phyloP scores from a whole-genome alignment of 2,888 invertebrate species.

The Xanthorhoe designata region DNA sequence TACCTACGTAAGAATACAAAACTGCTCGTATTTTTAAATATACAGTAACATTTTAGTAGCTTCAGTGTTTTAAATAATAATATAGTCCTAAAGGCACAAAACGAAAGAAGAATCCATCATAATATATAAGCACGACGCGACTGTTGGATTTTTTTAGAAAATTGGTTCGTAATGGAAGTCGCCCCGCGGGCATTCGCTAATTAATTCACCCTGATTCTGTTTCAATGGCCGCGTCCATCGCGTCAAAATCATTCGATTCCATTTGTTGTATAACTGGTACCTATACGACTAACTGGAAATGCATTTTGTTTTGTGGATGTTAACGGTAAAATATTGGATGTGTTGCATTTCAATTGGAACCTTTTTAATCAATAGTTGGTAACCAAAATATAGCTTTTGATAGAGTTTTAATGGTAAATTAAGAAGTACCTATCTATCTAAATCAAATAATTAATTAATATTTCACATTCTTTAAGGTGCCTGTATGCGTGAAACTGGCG shows the following conservation, averaged over 20 bases:
- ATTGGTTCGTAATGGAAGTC: slow-evolving; percentile 55
- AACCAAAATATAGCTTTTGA: too few species aligned
- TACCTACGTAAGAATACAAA: too few species aligned
- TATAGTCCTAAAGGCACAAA: slow-evolving; percentile 62
- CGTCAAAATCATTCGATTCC: slow-evolving; percentile 50
- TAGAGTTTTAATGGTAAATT: too few species aligned
- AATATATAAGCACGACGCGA: slow-evolving; percentile 44
- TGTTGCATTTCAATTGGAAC: too few species aligned
- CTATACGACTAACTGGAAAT: too few species aligned
- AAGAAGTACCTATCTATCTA: too few species aligned
- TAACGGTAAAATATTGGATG: not conserved
- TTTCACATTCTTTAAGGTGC: too few species aligned
- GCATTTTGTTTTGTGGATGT: slow-evolving; percentile 8
- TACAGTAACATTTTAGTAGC: not conserved
- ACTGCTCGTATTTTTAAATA: too few species aligned
- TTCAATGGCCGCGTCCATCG: slow-evolving; percentile 44
- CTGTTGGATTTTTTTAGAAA: slow-evolving; percentile 47
- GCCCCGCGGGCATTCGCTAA: slow-evolving; percentile 51
- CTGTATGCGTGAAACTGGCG: too few species aligned
- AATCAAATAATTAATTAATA: too few species aligned
- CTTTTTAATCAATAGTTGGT: too few species aligned
- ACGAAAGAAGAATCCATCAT: slow-evolving; percentile 70
- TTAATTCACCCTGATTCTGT: slow-evolving; percentile 57
- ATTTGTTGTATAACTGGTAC: slow-evolving; percentile 43
- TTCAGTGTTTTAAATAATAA: too few species aligned